Evolutionary conservation across 2,797 vertebrate genomes (phyloP).

Genomic region (Eulemur albifrons): DNA sequence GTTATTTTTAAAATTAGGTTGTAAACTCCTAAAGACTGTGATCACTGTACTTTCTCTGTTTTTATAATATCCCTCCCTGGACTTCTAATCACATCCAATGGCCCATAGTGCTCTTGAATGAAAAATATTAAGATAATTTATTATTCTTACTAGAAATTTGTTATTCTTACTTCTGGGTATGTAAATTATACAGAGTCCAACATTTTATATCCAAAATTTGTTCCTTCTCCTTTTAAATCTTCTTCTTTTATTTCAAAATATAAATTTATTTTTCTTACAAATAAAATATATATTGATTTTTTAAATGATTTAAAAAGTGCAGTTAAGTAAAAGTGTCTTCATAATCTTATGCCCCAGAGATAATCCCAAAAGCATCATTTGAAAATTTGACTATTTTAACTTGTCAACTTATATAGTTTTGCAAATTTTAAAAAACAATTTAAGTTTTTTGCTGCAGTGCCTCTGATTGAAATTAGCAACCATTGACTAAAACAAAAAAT

Average conservation of each 20-base stretch:
- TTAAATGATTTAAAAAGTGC: neutral
- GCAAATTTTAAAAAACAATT: neutral
- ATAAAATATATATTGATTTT: neutral
- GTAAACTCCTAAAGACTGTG: neutral
- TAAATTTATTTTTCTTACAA: neutral
- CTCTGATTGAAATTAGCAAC: neutral
- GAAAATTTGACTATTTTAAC: neutral
- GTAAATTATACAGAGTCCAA: neutral
- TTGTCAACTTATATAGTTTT: neutral
- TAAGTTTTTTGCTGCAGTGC: neutral
- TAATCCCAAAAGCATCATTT: neutral
- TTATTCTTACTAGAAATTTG: neutral
- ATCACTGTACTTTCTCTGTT: neutral
- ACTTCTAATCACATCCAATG: neutral
- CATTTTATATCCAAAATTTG: neutral
- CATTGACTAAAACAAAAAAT: neutral
- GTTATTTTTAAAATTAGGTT: neutral
- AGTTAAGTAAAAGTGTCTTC: neutral
- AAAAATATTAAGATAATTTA: neutral
- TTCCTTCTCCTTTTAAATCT: neutral
- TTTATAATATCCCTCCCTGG: neutral
- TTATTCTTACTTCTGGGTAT: neutral
- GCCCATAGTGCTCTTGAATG: neutral
- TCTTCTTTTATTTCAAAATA: neutral
- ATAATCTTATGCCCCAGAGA: neutral